These are phyloP conservation scores for Aethes cnicana DNA, from an alignment of 2,888 invertebrate species.

Conservation along the genomic window DNA sequence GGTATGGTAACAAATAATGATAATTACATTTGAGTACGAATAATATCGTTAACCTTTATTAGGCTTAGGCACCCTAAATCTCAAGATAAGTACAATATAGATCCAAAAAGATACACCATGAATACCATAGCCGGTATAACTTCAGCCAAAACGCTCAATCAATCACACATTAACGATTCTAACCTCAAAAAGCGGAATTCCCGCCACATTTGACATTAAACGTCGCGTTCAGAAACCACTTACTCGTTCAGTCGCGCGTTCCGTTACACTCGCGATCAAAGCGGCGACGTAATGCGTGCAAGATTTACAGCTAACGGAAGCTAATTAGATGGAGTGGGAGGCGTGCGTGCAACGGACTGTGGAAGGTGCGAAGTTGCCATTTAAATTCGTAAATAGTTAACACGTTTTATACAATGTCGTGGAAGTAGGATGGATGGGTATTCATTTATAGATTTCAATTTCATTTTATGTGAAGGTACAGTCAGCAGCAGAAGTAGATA, in stretches of 20 bases:
- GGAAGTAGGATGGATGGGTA: no score
- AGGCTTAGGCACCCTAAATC: no score
- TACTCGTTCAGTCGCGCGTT: slow-evolving; percentile 57
- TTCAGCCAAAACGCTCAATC: no score
- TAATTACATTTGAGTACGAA: no score
- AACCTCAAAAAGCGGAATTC: slow-evolving; percentile 45
- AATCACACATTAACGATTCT: slow-evolving; percentile 9
- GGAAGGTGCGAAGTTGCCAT: slow-evolving; percentile 39
- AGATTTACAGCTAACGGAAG: slow-evolving; percentile 79
- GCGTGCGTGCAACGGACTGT: slow-evolving; percentile 58
- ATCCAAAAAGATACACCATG: not conserved
- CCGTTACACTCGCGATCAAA: slow-evolving; percentile 76
- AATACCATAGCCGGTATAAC: no score
- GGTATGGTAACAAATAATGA: no score
- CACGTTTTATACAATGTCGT: slow-evolving; percentile 17
- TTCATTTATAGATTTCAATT: no score
- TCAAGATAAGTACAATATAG: no score
- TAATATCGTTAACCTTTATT: no score
- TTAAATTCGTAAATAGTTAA: slow-evolving; percentile 7
- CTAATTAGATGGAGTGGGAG: slow-evolving; percentile 50
- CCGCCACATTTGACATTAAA: slow-evolving; percentile 72
- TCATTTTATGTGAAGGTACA: no score
- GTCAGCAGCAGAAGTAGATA: no score
- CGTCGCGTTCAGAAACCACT: slow-evolving; percentile 69
- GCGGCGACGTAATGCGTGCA: slow-evolving; percentile 60